A percentile compares a stretch with the other conserved stretches of the same genome.
These are phyloP conservation scores for Brachirus orientalis DNA, from an alignment of 2,113 vertebrate genomes.

Conservation along the genomic window DNA sequence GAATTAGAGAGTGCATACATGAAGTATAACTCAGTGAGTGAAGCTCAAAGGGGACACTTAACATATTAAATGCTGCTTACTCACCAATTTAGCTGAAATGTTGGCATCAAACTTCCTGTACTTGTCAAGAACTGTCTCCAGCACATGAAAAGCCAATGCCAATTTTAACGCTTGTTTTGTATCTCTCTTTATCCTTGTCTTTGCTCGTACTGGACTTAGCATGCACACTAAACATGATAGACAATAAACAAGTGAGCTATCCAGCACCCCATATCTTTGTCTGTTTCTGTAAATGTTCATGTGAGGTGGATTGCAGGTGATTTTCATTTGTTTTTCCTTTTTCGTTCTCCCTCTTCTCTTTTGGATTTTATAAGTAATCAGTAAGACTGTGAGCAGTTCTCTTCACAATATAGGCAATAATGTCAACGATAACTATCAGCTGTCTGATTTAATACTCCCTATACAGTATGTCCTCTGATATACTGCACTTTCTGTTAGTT, in stretches of 20 bases:
- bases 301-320: no score
- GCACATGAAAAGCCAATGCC: not conserved
- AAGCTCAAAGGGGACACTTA: not conserved
- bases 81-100: not conserved
- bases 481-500: not conserved
- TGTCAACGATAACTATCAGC: not conserved
- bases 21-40: not conserved
- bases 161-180: not conserved
- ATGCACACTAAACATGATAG: not conserved
- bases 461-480: no score
- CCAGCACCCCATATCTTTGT: no score
- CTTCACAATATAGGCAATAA: not conserved
- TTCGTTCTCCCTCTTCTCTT: not conserved
- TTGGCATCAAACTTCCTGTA: not conserved
- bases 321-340: no score
- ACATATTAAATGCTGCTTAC: not conserved
- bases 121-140: not conserved
- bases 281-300: no score
- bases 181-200: not conserved
- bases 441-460: no score
- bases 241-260: no score
- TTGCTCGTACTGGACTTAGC: not conserved
- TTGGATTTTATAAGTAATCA: not conserved
- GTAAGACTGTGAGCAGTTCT: no score
- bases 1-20: conserved; percentile 7